Evolutionary conservation across 2,113 vertebrate species (phyloP).

Genomic region (Centropus bengalensis): DNA sequence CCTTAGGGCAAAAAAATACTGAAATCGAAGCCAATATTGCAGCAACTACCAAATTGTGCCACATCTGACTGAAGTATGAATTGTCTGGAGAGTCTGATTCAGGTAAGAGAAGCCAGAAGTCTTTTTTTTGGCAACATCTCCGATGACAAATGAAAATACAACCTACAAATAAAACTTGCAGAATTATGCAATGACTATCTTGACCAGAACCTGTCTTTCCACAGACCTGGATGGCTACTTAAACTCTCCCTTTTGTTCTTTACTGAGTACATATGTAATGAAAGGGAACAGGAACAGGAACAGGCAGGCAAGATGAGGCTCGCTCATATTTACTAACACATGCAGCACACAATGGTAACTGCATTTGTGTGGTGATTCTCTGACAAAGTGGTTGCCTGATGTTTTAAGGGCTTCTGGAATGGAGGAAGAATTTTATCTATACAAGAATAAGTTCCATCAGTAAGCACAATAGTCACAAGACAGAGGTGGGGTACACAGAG

Average conservation of each 20-base stretch:
- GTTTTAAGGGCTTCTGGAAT: not conserved
- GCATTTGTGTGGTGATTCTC: not conserved
- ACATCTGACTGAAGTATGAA: not conserved
- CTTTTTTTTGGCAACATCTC: not conserved
- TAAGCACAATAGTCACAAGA: not conserved
- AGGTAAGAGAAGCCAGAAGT: not conserved
- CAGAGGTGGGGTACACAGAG: not conserved
- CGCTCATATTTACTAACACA: not conserved
- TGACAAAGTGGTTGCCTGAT: not conserved
- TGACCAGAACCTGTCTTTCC: not conserved
- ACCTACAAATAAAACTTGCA: not conserved
- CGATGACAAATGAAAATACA: not conserved
- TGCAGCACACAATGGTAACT: accelerated
- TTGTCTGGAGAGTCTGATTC: not conserved
- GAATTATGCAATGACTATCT: not conserved
- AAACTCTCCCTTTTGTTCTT: not conserved
- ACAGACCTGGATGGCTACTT: not conserved
- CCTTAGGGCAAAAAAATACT: not conserved
- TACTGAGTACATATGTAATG: not conserved
- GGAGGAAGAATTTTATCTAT: not conserved
- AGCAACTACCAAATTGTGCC: not conserved
- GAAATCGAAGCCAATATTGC: not conserved
- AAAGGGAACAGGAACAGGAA: not conserved
- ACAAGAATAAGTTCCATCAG: not conserved
- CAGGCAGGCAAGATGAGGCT: not conserved